Conservation (phyloP, 2,888 invertebrate genomes). For the Protodeltote pygarga region DNA sequence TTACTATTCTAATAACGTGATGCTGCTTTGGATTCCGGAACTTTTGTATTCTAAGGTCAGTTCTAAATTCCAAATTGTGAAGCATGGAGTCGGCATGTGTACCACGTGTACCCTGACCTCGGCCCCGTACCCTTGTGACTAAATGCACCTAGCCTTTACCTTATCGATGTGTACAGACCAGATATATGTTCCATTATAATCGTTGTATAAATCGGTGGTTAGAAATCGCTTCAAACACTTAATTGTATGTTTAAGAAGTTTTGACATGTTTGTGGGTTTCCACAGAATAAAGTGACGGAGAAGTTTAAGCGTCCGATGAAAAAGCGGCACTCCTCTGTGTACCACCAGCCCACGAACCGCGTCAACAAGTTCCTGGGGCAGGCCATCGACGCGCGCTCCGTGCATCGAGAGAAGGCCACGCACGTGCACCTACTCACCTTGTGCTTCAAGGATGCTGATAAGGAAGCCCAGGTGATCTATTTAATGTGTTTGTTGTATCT, state of each 20-base stretch:
- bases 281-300: constrained; percentile 94
- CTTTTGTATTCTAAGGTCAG: constrained; percentile 84
- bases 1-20: constrained; percentile 81
- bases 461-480: constrained; percentile 91
- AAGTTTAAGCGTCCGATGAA: constrained; percentile 95
- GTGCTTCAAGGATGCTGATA: constrained; percentile 94
- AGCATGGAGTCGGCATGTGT: constrained; percentile 83
- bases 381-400: constrained; percentile 96
- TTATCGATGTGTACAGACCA: constrained; percentile 47
- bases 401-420: constrained; percentile 95
- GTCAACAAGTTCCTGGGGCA: constrained; percentile 97
- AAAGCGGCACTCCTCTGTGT: constrained; percentile 94
- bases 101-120: constrained; percentile 68
- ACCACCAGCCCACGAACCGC: constrained; percentile 95
- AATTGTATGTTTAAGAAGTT: constrained; percentile 31
- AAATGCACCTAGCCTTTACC: constrained; percentile 47
- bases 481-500: too few relatives aligned
- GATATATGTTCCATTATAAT: constrained; percentile 41
- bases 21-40: constrained; percentile 86
- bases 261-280: constrained; percentile 60
- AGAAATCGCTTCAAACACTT: constrained; percentile 29
- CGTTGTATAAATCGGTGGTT: constrained; percentile 53
- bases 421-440: constrained; percentile 95
- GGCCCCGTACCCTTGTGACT: constrained; percentile 38
- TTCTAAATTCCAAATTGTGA: constrained; percentile 65